These are phyloP conservation scores for Masticophis lateralis DNA, from an alignment of 2,797 vertebrate species.

Conservation along the genomic window DNA sequence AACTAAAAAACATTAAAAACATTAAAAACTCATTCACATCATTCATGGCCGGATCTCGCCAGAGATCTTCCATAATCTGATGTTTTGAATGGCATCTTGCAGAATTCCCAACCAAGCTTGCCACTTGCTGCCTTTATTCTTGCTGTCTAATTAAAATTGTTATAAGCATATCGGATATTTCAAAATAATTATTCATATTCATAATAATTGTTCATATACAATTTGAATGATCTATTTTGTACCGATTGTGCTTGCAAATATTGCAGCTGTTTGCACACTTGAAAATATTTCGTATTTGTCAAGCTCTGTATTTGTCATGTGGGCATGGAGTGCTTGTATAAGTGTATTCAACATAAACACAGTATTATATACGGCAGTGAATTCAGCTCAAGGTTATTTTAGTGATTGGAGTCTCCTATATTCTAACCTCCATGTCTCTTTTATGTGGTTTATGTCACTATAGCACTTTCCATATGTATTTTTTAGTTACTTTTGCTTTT, in stretches of 20 bases:
- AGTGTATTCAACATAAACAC: not conserved
- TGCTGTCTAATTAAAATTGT: not conserved
- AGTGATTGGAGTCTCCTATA: not conserved
- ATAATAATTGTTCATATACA: not conserved
- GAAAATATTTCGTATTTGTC: not conserved
- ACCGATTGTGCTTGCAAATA: not conserved
- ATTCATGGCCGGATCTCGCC: too few species aligned
- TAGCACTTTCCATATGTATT: not conserved
- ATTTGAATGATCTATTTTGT: not conserved
- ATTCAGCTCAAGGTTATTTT: not conserved
- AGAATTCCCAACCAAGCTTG: not conserved
- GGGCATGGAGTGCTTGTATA: not conserved
- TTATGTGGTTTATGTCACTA: not conserved
- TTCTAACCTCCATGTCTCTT: not conserved
- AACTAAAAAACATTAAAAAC: too few species aligned
- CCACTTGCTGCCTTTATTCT: not conserved
- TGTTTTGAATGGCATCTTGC: not conserved
- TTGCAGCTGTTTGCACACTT: too few species aligned
- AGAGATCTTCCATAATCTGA: not conserved
- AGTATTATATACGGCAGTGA: not conserved
- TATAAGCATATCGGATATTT: not conserved
- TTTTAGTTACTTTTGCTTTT: slow-evolving; percentile 15
- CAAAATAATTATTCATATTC: not conserved
- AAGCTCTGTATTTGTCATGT: not conserved
- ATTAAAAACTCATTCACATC: too few species aligned